Conservation (phyloP, 2,888 invertebrate genomes). For the Luperina testacea region DNA sequence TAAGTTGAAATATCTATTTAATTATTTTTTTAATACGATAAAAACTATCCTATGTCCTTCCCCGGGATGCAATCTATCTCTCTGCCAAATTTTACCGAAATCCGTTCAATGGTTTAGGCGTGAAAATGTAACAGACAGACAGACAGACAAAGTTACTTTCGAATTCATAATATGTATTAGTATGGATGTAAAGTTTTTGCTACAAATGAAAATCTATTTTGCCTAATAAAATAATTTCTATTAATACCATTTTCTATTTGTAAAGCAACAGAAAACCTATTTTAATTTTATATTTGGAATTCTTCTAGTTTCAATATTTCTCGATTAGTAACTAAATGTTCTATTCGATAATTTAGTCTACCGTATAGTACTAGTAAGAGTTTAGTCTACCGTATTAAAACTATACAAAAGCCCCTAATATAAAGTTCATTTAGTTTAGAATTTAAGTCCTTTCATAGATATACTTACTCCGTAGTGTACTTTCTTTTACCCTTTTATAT, state of each 20-base stretch:
- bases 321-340: neutral
- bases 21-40: no score
- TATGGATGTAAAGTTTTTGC: neutral
- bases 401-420: neutral
- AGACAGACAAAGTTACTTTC: no score
- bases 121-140: no score
- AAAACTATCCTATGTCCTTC: no score
- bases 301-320: neutral
- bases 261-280: neutral
- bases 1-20: no score
- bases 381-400: neutral
- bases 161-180: no score
- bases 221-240: neutral
- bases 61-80: no score
- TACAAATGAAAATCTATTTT: neutral
- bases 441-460: neutral
- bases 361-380: no score
- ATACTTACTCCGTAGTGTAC: conserved; percentile 3
- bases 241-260: neutral
- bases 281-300: neutral
- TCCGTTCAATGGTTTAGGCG: no score
- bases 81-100: no score
- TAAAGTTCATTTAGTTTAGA: neutral
- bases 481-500: neutral
- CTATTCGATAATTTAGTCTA: no score